Percentiles rank a stretch among this genome's conserved stretches.
Conservation (phyloP, 2,113 vertebrate genomes). For the Addax nasomaculatus region DNA sequence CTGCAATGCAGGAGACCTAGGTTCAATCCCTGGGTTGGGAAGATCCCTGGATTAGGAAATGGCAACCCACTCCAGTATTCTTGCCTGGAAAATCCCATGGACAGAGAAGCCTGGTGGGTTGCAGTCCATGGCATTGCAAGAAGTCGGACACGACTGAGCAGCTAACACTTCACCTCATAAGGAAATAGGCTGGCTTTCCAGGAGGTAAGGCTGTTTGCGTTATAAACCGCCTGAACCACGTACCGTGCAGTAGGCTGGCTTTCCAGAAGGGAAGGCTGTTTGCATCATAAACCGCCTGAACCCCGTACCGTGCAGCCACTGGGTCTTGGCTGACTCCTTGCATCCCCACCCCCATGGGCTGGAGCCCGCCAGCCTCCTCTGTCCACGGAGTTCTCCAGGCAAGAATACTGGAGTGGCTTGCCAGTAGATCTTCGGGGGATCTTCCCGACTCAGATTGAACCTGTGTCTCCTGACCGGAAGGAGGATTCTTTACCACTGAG, state of each 20-base stretch:
- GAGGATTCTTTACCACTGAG: not conserved
- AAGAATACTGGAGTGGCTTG: not conserved
- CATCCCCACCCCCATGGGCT: not conserved
- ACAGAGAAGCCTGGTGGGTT: not conserved
- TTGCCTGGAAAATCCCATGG: not conserved
- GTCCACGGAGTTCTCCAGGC: not conserved
- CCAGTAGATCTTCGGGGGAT: not conserved
- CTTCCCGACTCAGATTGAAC: not conserved
- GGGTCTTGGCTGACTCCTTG: not conserved
- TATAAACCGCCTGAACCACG: not conserved
- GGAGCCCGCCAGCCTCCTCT: not conserved
- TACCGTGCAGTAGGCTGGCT: too few species aligned
- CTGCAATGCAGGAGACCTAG: not conserved
- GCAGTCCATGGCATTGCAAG: not conserved
- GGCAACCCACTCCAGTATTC: not conserved
- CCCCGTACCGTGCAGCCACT: not conserved
- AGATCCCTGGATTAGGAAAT: not conserved
- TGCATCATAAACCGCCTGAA: not conserved
- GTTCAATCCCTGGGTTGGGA: not conserved
- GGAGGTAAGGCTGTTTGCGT: not conserved
- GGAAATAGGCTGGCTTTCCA: not conserved
- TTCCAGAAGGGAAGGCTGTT: not conserved
- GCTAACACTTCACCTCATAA: not conserved
- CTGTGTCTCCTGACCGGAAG: not conserved
- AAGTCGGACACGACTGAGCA: not conserved